phyloP scores from a whole-genome alignment of 2,888 invertebrate species.

The Prostheceraeus crozeri region DNA sequence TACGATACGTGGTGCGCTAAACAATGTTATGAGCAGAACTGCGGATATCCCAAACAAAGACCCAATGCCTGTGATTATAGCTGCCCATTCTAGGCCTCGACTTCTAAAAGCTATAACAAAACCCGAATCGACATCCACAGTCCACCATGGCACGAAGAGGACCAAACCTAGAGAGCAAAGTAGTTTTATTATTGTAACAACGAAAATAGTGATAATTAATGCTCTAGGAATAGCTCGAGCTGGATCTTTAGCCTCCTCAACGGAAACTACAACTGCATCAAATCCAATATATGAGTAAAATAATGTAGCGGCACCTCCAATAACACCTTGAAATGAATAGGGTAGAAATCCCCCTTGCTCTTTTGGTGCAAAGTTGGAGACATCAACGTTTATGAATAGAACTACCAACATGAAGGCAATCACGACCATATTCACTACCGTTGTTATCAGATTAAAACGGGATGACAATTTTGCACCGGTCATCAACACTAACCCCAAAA shows the following conservation, averaged over 20 bases:
- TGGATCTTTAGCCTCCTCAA: slow-evolving; percentile 8
- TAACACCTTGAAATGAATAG: slow-evolving; percentile 39
- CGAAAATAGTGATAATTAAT: not conserved
- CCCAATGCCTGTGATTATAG: slow-evolving; percentile 49
- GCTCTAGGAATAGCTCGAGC: not conserved
- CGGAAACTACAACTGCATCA: not conserved
- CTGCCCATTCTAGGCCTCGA: slow-evolving; percentile 48
- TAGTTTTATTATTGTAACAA: not conserved
- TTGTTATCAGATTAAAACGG: slow-evolving; percentile 55
- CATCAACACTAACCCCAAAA: slow-evolving; percentile 59
- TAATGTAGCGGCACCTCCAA: not conserved
- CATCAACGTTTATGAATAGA: slow-evolving; percentile 58
- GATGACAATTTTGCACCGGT: slow-evolving; percentile 55
- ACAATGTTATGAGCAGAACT: slow-evolving; percentile 68
- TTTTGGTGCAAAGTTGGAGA: slow-evolving; percentile 3
- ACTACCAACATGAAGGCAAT: slow-evolving; percentile 59
- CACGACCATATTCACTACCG: slow-evolving; percentile 53
- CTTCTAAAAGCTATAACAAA: slow-evolving; percentile 50
- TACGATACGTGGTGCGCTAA: slow-evolving; percentile 74
- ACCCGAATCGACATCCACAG: slow-evolving; percentile 43
- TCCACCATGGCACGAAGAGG: not conserved
- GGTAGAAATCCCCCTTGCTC: slow-evolving; percentile 49
- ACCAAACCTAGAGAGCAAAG: not conserved
- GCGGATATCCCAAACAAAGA: slow-evolving; percentile 52
- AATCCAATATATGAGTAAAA: slow-evolving; percentile 14